A percentile compares a stretch with the other conserved stretches of the same genome.
Conservation (phyloP, 2,797 vertebrate species). For the Muraenolepis orangiensis region DNA sequence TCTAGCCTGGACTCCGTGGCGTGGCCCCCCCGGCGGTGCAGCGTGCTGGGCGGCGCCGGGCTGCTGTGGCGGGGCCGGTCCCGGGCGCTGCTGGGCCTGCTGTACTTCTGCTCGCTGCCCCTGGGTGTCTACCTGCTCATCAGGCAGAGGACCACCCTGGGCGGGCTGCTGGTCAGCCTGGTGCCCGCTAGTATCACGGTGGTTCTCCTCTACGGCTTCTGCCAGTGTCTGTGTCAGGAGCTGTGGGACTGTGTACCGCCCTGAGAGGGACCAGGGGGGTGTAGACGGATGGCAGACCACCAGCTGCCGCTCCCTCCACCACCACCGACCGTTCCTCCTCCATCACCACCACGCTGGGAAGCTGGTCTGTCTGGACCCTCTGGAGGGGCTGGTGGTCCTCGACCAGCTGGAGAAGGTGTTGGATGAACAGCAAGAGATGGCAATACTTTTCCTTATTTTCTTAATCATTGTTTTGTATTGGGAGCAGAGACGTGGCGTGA, state of each 20-base stretch:
- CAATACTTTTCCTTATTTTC: too few relatives aligned
- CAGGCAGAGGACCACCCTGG: conserved; percentile 87
- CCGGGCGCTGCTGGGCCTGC: conserved; percentile 83
- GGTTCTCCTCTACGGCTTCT: conserved; percentile 92
- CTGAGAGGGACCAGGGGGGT: conserved; percentile 35
- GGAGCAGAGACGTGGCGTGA: not conserved
- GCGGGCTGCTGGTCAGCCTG: conserved; percentile 90
- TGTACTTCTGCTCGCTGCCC: conserved; percentile 94
- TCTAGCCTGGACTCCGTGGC: conserved; percentile 86
- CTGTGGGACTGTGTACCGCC: conserved; percentile 86
- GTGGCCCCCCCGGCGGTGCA: conserved; percentile 74
- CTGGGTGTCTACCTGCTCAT: conserved; percentile 94
- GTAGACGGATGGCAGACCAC: not conserved
- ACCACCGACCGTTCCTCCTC: not conserved
- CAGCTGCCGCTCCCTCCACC: too few relatives aligned
- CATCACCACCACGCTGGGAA: not conserved
- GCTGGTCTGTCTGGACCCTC: too few relatives aligned
- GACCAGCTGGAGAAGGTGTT: too few relatives aligned
- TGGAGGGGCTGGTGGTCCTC: too few relatives aligned
- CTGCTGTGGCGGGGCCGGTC: conserved; percentile 87
- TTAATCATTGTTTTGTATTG: too few relatives aligned
- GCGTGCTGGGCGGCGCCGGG: conserved; percentile 87
- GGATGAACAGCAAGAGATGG: too few relatives aligned
- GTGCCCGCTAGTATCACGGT: conserved; percentile 90
- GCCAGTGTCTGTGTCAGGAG: conserved; percentile 91